Conservation (phyloP, 2,797 vertebrate genomes). For the Ctenopoma multispine region DNA sequence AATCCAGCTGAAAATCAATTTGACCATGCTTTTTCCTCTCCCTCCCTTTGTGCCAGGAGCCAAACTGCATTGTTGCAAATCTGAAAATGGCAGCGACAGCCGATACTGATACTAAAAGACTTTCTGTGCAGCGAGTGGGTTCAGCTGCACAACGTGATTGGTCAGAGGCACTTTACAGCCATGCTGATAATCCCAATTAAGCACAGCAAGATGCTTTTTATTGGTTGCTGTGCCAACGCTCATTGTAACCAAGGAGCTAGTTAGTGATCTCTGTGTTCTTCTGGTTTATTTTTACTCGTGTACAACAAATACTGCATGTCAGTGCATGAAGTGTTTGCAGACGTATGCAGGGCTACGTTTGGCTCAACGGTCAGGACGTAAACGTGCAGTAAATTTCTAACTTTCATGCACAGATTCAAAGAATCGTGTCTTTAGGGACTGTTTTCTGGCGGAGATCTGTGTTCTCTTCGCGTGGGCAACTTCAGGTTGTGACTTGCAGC, state of each 20-base stretch:
- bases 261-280: conserved; percentile 18
- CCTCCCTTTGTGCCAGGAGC: conserved; percentile 42
- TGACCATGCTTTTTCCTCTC: conserved; percentile 31
- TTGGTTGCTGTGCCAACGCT: conserved; percentile 46
- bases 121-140: conserved; percentile 7
- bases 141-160: conserved; percentile 29
- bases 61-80: conserved; percentile 55
- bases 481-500: conserved; percentile 54
- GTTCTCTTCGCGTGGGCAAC: conserved; percentile 42
- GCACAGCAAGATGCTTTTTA: conserved; percentile 9
- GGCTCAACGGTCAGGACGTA: background rate
- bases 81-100: conserved; percentile 57
- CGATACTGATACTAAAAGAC: conserved; percentile 30
- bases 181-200: conserved; percentile 32
- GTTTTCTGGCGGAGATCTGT: conserved; percentile 40
- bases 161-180: conserved; percentile 36
- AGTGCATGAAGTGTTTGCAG: background rate
- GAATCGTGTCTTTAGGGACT: conserved; percentile 34
- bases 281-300: conserved; percentile 27
- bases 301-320: conserved; percentile 13
- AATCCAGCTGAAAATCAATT: conserved; percentile 73
- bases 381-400: conserved; percentile 8
- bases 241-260: conserved; percentile 31
- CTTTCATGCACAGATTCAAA: conserved; percentile 10
- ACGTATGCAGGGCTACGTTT: background rate